phyloP scores from a whole-genome alignment of 2,888 invertebrate genomes.

The Tachina fera region DNA sequence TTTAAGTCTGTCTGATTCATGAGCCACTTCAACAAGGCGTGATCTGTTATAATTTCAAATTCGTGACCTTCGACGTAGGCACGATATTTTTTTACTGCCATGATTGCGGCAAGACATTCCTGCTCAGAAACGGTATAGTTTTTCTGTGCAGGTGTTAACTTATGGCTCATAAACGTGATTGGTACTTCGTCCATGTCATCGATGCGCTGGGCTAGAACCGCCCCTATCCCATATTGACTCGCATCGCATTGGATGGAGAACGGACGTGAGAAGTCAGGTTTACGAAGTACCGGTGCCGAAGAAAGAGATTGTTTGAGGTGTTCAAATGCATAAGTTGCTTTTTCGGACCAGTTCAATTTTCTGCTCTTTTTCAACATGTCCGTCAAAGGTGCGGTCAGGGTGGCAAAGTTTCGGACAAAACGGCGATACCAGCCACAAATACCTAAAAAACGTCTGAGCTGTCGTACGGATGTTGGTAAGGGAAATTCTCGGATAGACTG shows the following conservation, averaged over 20 bases:
- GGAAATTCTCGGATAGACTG: conserved; percentile 1
- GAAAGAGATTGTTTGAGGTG: neutral
- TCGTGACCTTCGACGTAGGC: conserved; percentile 1
- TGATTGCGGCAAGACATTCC: conserved; percentile 2
- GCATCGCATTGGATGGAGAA: conserved; percentile 10
- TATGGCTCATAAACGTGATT: conserved; percentile 6
- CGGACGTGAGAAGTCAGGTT: neutral
- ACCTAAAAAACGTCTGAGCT: conserved; percentile 28
- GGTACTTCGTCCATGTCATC: neutral
- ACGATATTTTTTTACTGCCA: neutral
- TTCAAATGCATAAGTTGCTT: conserved; percentile 13
- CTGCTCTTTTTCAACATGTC: conserved; percentile 24
- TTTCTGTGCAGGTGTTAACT: conserved; percentile 8
- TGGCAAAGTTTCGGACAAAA: conserved; percentile 26
- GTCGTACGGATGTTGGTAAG: conserved; percentile 15
- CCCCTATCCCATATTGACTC: neutral
- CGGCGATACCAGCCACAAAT: conserved; percentile 23
- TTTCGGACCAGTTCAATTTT: conserved; percentile 4
- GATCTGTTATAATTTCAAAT: conserved; percentile 6
- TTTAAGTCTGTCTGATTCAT: no score
- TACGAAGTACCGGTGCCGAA: neutral
- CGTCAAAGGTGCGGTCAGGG: conserved; percentile 10
- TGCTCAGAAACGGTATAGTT: conserved; percentile 21
- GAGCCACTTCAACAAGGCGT: no score
- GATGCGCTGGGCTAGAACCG: neutral